Base-by-base conservation (phyloP, 2,113 vertebrate genomes). In the Nesoenas mayeri region DNA sequence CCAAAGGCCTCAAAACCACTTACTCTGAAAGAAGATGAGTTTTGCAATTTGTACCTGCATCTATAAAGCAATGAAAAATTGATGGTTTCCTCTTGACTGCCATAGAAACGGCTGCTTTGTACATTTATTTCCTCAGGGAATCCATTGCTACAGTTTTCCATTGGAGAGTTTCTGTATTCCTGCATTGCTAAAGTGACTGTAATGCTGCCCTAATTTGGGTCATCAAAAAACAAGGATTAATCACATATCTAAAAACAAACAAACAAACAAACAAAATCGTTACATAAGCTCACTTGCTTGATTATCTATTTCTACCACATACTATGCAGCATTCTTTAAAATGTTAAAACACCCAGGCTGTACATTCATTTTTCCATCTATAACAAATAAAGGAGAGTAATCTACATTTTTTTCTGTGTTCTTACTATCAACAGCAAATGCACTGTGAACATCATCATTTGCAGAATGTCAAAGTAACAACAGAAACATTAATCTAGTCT, bases 141-240 rank as follows among this genome's bases (percentile, higher is more conserved):
- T 22, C 13, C 79, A 80, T 24, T 90, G 72, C 71, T 89, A 71
- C 47, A 69, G 75, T 91, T 94, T 95, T 95, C 96, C 79, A 88
- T 64, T 77, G 62, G 47, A 94, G 47, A 91, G 44, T 42, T 81
- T 42, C 58, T 79, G 20, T n/a, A 50, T n/a, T 78, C 51, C 40
- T 81, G n/a, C 40, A 48, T 26, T 79, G 40, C 44, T 56, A 11
- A 78, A 50, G 9, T 74, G 32, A 64, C 31, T 53, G 57, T 50
- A 50, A 38, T 9, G 17, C 42, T 90, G 65, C 56, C 74, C 32
- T 89, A 70, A 79, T 69, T 47, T 34, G n/a, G 53, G 69, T 80
- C 42, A 56, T 31, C 74, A 89, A 72, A 93, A 85, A 28, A 2
- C 14, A 72, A 72, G 42, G 34, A 48, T 70, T 73, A 44, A 74